Evolutionary conservation across 1,140 invertebrate genomes (phyloP).

Genomic region (Spodoptera litura): DNA sequence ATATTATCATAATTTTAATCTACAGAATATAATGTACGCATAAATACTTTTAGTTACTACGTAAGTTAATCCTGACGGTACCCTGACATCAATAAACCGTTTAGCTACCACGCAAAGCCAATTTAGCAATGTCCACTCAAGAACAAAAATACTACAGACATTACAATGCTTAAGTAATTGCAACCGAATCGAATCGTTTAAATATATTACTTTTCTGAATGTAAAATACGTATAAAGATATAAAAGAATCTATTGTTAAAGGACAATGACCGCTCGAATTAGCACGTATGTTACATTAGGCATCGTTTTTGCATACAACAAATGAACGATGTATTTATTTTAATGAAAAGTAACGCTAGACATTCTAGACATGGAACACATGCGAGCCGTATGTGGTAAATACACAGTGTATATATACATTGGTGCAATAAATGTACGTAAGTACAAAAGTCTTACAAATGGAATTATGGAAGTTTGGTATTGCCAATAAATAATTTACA

Average conservation of each 20-base stretch:
- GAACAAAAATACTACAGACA: constrained; percentile 19
- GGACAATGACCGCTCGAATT: constrained; percentile 32
- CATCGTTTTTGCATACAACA: constrained; percentile 19
- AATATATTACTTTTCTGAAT: constrained; percentile 6
- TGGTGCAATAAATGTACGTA: too few relatives aligned
- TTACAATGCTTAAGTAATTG: constrained; percentile 14
- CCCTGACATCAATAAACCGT: neutral
- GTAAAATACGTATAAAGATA: constrained; percentile 8
- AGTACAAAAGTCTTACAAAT: neutral
- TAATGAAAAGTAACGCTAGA: constrained; percentile 7
- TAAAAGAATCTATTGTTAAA: constrained; percentile 32
- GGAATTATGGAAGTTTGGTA: neutral
- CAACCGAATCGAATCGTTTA: constrained; percentile 18
- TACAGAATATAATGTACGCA: too few relatives aligned
- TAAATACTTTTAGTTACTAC: too few relatives aligned
- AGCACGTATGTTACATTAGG: constrained; percentile 19
- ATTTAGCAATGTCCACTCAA: neutral
- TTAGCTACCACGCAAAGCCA: neutral
- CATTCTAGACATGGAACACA: neutral
- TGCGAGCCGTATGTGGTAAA: constrained; percentile 1
- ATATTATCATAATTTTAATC: neutral
- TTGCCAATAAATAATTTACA: neutral
- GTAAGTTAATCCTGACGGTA: too few relatives aligned
- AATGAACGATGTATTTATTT: constrained; percentile 3
- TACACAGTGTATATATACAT: neutral